Conservation (phyloP, 2,888 invertebrate species). For the Rotaria magnacalcarata region DNA sequence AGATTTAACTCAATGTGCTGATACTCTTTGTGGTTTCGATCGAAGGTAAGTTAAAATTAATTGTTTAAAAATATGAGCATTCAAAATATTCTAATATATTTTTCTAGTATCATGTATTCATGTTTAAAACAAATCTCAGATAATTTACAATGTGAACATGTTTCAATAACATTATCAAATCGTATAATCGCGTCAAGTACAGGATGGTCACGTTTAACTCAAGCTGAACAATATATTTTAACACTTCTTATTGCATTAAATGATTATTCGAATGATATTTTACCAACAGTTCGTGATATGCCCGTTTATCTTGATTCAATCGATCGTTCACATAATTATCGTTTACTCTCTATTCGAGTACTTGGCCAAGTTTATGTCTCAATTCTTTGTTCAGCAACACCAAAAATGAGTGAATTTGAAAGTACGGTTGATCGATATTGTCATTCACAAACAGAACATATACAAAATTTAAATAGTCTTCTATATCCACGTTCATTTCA, state of each 20-base stretch:
- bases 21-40: conserved; percentile 25
- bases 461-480: conserved; percentile 27
- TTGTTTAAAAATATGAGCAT: too few species aligned
- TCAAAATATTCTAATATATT: too few species aligned
- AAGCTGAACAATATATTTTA: conserved; percentile 26
- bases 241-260: conserved; percentile 9
- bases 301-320: conserved; percentile 2
- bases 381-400: background rate
- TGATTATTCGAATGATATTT: conserved; percentile 1
- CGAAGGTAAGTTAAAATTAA: background rate
- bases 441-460: conserved; percentile 16
- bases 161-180: conserved; percentile 34
- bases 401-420: conserved; percentile 25
- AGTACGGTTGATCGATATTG: background rate
- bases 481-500: conserved; percentile 27
- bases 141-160: background rate
- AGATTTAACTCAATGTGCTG: conserved; percentile 17
- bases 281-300: background rate
- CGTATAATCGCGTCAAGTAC: conserved; percentile 23
- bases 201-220: conserved; percentile 19
- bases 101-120: background rate
- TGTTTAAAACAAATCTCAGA: conserved; percentile 1
- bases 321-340: conserved; percentile 31
- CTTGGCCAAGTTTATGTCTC: background rate
- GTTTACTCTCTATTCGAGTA: conserved; percentile 1